phyloP scores from a whole-genome alignment of 2,888 invertebrate species.

The Lepidochitona cinerea region DNA sequence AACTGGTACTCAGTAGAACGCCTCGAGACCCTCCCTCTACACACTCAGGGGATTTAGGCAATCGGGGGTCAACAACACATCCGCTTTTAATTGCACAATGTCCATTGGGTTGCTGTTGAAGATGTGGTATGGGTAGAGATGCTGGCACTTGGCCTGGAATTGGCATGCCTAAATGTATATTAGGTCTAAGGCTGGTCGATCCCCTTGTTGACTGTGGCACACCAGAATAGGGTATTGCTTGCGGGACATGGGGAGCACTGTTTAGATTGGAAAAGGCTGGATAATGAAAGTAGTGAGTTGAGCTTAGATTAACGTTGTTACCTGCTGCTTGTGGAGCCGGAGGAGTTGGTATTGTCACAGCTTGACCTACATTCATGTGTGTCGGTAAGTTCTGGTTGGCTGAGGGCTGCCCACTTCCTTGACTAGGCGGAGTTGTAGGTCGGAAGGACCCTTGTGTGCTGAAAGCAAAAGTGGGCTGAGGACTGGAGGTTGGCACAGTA shows the following conservation, averaged over 20 bases:
- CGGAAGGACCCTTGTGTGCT: conserved; percentile 33
- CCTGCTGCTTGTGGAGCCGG: neutral
- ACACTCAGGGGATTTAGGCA: conserved; percentile 17
- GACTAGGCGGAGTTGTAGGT: conserved; percentile 43
- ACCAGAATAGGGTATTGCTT: neutral
- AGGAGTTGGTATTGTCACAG: conserved; percentile 12
- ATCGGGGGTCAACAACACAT: conserved; percentile 21
- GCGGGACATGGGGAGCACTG: neutral
- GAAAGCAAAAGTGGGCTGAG: conserved; percentile 25
- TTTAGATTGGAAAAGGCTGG: neutral
- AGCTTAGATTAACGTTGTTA: neutral
- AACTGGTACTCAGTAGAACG: neutral
- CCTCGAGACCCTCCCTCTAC: neutral
- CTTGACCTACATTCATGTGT: conserved; percentile 26
- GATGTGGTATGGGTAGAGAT: conserved; percentile 7
- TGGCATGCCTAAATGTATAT: conserved; percentile 62
- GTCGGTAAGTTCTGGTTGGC: neutral
- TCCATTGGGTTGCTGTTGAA: neutral
- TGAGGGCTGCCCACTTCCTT: conserved; percentile 25
- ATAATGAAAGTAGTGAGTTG: neutral
- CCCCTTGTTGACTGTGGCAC: neutral
- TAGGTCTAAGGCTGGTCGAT: conserved; percentile 48
- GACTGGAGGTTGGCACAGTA: conserved; percentile 30
- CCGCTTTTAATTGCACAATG: conserved; percentile 3
- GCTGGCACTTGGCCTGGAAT: conserved; percentile 44